These are phyloP conservation scores for Sturnira hondurensis DNA, from an alignment of 2,113 vertebrate species.

Conservation along the genomic window DNA sequence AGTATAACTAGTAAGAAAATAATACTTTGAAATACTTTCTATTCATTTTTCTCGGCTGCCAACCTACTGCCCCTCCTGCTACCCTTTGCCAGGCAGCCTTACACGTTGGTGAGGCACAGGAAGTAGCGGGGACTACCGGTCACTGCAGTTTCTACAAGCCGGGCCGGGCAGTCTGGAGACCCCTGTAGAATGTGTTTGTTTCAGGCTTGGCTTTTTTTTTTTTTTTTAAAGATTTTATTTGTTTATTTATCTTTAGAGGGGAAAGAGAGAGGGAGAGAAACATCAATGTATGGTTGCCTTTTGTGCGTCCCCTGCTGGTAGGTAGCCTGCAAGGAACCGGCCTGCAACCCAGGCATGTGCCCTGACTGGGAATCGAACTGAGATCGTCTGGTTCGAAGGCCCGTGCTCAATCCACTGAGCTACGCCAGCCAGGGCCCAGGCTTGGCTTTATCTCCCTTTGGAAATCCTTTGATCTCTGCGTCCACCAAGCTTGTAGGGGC, in stretches of 20 bases:
- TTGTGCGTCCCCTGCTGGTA: too few species aligned
- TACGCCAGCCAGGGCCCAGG: too few species aligned
- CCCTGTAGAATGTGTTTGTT: not conserved
- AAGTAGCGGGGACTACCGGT: too few species aligned
- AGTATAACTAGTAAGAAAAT: not conserved
- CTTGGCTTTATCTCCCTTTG: not conserved
- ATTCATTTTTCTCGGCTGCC: not conserved
- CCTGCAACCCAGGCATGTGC: too few species aligned
- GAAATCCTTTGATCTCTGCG: not conserved
- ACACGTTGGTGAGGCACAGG: not conserved
- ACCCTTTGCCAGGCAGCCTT: not conserved
- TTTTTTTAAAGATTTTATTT: too few species aligned
- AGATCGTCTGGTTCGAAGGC: too few species aligned
- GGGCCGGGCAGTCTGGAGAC: not conserved
- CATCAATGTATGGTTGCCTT: too few species aligned
- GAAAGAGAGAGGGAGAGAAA: too few species aligned
- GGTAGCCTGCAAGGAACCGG: too few species aligned
- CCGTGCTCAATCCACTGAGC: too few species aligned
- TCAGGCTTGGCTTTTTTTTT: not conserved
- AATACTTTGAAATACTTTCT: not conserved
- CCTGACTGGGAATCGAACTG: too few species aligned
- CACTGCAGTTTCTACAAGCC: not conserved
- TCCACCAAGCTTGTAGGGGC: not conserved
- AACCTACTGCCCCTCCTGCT: not conserved
- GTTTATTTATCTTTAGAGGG: too few species aligned